phyloP scores from a whole-genome alignment of 2,797 vertebrate genomes.

The Pempheris klunzingeri region DNA sequence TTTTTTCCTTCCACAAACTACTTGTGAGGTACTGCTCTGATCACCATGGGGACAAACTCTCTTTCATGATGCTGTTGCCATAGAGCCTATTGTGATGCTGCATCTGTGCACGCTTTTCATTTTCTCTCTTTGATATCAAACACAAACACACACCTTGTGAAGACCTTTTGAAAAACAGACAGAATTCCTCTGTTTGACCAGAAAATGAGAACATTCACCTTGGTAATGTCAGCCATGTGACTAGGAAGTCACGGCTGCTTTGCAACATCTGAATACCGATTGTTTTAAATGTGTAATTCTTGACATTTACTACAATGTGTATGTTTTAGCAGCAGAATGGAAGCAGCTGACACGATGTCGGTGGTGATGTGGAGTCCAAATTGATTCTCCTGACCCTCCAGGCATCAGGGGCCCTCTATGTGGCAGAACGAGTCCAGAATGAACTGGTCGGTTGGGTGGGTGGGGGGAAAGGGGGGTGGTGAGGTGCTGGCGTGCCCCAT shows the following conservation, averaged over 20 bases:
- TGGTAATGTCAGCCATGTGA: not conserved
- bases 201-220: not conserved
- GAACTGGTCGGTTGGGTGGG: constrained; percentile 71
- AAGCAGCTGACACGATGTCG: constrained; percentile 6
- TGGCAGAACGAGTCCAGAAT: constrained; percentile 72
- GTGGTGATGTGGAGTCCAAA: not conserved
- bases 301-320: not conserved
- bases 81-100: constrained; percentile 79
- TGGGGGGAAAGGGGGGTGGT: not conserved
- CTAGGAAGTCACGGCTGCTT: not conserved
- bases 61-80: constrained; percentile 86
- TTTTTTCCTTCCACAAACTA: constrained; percentile 60
- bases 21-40: constrained; percentile 71
- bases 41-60: constrained; percentile 83
- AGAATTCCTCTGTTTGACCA: constrained; percentile 30
- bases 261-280: not conserved
- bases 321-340: not conserved
- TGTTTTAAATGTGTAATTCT: not conserved
- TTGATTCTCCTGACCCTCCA: constrained; percentile 24
- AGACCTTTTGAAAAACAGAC: constrained; percentile 6
- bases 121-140: constrained; percentile 73
- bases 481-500: constrained; percentile 65
- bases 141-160: constrained; percentile 38
- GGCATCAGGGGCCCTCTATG: constrained; percentile 33
- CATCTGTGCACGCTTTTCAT: constrained; percentile 67